These are phyloP conservation scores for cat (Felis catus) DNA, from an alignment of 2,113 vertebrate species.

Conservation along the genomic window DNA sequence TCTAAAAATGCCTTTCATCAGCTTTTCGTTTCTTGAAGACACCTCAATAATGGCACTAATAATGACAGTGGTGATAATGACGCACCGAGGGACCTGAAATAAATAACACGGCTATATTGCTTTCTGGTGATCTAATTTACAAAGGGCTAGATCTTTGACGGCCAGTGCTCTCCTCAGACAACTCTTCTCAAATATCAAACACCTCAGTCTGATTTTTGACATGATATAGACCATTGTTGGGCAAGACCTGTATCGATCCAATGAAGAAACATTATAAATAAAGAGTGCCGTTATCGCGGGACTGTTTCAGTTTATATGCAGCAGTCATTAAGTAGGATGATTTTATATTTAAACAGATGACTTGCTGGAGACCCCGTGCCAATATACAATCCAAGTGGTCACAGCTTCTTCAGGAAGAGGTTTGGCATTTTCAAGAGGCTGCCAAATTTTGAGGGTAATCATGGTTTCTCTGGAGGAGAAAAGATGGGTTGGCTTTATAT, in stretches of 20 bases:
- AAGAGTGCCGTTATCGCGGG: not conserved
- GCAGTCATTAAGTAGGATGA: not conserved
- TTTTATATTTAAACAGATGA: not conserved
- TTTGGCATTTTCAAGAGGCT: not conserved
- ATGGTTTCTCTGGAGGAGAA: not conserved
- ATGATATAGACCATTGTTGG: not conserved
- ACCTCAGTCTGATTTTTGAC: not conserved
- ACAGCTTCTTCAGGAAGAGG: not conserved
- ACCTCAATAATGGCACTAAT: not conserved
- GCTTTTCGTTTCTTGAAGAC: not conserved
- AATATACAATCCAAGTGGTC: not conserved
- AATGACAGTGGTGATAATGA: not conserved
- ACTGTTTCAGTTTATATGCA: not conserved
- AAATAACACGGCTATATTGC: not conserved
- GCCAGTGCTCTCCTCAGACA: not conserved
- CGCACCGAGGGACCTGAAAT: not conserved
- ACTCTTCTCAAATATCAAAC: not conserved
- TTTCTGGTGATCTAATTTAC: not conserved
- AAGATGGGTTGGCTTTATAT: not conserved
- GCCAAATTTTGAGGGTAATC: not conserved
- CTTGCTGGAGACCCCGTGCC: not conserved
- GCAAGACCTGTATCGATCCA: not conserved
- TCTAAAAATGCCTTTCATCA: not conserved
- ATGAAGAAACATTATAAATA: not conserved
- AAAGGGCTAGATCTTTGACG: not conserved